phyloP scores from a whole-genome alignment of 2,797 vertebrate genomes.

The Aselliscus stoliczkanus region DNA sequence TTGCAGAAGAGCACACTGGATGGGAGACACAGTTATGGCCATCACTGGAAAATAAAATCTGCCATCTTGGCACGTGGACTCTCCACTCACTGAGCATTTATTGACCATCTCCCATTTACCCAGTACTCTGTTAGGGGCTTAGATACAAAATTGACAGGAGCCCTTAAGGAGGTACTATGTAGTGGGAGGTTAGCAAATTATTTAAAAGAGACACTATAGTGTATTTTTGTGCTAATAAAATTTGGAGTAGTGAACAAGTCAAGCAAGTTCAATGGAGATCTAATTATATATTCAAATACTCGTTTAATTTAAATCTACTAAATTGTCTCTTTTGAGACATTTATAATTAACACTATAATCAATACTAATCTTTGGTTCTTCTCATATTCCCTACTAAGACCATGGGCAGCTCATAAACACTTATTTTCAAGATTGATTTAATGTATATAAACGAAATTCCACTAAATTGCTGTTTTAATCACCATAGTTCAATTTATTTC shows the following conservation, averaged over 20 bases:
- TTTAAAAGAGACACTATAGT: not conserved
- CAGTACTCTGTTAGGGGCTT: not conserved
- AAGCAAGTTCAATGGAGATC: not conserved
- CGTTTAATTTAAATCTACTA: not conserved
- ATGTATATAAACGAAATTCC: not conserved
- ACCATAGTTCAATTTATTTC: not conserved
- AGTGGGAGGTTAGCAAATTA: not conserved
- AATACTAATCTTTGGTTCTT: not conserved
- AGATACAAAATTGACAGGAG: not conserved
- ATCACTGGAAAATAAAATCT: not conserved
- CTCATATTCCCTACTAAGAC: not conserved
- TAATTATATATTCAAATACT: slow-evolving; percentile 6
- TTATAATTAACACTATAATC: not conserved
- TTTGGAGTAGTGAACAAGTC: not conserved
- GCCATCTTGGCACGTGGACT: not conserved
- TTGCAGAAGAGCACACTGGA: not conserved
- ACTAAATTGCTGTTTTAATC: not conserved
- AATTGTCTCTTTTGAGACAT: not conserved
- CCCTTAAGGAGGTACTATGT: not conserved
- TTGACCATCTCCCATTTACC: not conserved
- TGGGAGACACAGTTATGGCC: not conserved
- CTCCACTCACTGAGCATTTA: not conserved
- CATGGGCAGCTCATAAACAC: not conserved
- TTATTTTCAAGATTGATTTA: slow-evolving; percentile 1
- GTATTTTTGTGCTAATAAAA: not conserved